A percentile compares a stretch with the other conserved stretches of the same genome.
Conservation (phyloP, 2,888 invertebrate species). For the Axea sp. region DNA sequence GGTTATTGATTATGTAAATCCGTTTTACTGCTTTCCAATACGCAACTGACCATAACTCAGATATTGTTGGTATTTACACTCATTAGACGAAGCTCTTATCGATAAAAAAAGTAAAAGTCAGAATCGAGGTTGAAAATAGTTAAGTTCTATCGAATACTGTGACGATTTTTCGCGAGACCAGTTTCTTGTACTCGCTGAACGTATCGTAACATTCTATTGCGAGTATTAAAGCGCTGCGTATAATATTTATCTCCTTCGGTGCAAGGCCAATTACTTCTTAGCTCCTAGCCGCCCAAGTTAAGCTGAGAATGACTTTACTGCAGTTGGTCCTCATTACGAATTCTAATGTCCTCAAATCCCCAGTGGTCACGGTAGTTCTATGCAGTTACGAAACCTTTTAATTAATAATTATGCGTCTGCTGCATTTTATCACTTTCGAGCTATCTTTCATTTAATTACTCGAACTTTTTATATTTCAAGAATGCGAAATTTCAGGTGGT, state of each 20-base stretch:
- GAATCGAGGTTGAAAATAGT: constrained; percentile 1
- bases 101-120: background rate
- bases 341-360: constrained; percentile 43
- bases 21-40: constrained; percentile 24
- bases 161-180: constrained; percentile 21
- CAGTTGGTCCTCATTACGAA: constrained; percentile 45
- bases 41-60: constrained; percentile 26
- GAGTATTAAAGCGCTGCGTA: constrained; percentile 2
- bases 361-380: constrained; percentile 28
- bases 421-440: constrained; percentile 36
- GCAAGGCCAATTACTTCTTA: constrained; percentile 46
- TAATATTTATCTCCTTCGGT: constrained; percentile 24
- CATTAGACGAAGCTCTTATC: constrained; percentile 26
- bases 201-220: constrained; percentile 31
- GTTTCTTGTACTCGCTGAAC: constrained; percentile 12
- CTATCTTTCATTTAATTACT: constrained; percentile 13
- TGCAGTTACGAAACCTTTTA: constrained; percentile 55
- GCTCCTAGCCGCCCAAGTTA: constrained; percentile 26
- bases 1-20: constrained; percentile 22
- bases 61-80: constrained; percentile 24
- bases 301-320: constrained; percentile 9
- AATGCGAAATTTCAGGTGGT: too few relatives aligned
- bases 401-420: constrained; percentile 72
- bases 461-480: background rate
- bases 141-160: constrained; percentile 1